Percentiles rank a stretch among this genome's conserved stretches.
Evolutionary conservation across 1,140 invertebrate genomes (phyloP).

Genomic region (Glossosoma conforme): DNA sequence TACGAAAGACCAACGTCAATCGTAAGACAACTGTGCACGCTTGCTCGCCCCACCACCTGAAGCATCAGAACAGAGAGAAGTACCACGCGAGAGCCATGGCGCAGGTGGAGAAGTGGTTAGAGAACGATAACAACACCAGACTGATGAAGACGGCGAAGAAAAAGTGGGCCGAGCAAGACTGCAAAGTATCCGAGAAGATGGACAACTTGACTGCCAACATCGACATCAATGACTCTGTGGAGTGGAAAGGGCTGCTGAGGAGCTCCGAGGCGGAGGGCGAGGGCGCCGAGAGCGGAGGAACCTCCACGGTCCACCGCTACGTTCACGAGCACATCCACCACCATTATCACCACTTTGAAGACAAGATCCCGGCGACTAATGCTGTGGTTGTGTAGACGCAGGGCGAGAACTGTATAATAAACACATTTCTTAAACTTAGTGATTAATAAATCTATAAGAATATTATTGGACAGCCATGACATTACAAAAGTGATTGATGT

Average conservation of each 20-base stretch:
- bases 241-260: slow-evolving; percentile 27
- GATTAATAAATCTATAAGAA: slow-evolving; percentile 5
- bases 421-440: slow-evolving; percentile 6
- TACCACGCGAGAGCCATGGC: slow-evolving; percentile 69
- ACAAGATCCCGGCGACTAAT: slow-evolving; percentile 33
- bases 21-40: slow-evolving; percentile 21
- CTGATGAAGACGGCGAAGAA: slow-evolving; percentile 25
- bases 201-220: slow-evolving; percentile 34
- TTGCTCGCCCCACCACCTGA: slow-evolving; percentile 53
- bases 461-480: slow-evolving; percentile 15
- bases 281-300: slow-evolving; percentile 31
- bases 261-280: slow-evolving; percentile 32
- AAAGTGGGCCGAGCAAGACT: slow-evolving; percentile 25
- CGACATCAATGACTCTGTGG: slow-evolving; percentile 26
- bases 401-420: slow-evolving; percentile 6
- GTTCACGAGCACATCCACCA: slow-evolving; percentile 80
- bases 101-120: slow-evolving; percentile 56
- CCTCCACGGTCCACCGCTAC: slow-evolving; percentile 51
- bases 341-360: slow-evolving; percentile 71
- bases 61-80: slow-evolving; percentile 61
- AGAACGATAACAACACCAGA: slow-evolving; percentile 49
- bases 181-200: slow-evolving; percentile 21
- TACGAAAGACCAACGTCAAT: slow-evolving; percentile 25
- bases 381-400: slow-evolving; percentile 27
- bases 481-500: slow-evolving; percentile 19